Evolutionary conservation across 2,888 invertebrate genomes (phyloP).

Genomic region (Tetragonisca angustula): DNA sequence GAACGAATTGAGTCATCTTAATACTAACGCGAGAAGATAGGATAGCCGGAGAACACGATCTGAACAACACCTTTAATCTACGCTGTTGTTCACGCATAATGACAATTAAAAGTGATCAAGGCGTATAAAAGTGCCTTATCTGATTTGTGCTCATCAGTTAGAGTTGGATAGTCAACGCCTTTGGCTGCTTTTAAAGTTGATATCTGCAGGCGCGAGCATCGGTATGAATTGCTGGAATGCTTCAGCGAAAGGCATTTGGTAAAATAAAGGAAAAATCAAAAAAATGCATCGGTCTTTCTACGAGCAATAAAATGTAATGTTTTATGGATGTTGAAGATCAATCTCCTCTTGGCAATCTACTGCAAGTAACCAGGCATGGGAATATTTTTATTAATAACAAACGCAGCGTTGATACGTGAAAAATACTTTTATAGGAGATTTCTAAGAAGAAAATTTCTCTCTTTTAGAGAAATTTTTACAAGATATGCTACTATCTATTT

Average conservation of each 20-base stretch:
- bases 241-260: slow-evolving; percentile 8
- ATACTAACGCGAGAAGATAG: not conserved
- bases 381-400: too few species aligned
- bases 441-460: too few species aligned
- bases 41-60: not conserved
- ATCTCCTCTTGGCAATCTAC: too few species aligned
- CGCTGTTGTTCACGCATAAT: slow-evolving; percentile 21
- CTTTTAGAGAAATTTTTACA: too few species aligned
- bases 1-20: not conserved
- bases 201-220: slow-evolving; percentile 45
- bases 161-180: slow-evolving; percentile 73
- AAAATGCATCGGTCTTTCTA: not conserved
- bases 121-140: slow-evolving; percentile 20
- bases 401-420: too few species aligned
- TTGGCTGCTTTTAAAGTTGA: slow-evolving; percentile 70
- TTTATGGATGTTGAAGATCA: too few species aligned
- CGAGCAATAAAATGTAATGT: too few species aligned
- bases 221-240: slow-evolving; percentile 55
- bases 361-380: too few species aligned
- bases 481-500: too few species aligned
- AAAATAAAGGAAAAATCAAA: not conserved
- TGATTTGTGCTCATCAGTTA: slow-evolving; percentile 48
- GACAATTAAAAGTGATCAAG: slow-evolving; percentile 45
- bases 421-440: too few species aligned
- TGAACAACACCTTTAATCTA: slow-evolving; percentile 29